These are phyloP conservation scores for Aricia agestis DNA, from an alignment of 1,140 invertebrate genomes.

Conservation along the genomic window DNA sequence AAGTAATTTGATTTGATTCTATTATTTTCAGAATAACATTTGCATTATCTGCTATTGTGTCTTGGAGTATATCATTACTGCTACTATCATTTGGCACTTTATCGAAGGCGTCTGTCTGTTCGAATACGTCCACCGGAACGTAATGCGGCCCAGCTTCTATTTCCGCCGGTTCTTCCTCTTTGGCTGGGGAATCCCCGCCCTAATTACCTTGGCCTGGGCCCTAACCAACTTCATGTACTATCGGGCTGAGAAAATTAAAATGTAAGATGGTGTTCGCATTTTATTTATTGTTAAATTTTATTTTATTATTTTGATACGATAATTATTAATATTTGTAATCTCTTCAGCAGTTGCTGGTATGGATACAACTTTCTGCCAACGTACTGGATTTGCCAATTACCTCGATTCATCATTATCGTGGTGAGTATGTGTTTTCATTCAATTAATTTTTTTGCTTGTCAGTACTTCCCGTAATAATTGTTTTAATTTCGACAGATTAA, in stretches of 20 bases:
- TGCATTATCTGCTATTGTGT: not conserved
- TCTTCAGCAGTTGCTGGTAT: conserved; percentile 7
- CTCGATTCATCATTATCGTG: not conserved
- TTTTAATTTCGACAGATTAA: not conserved
- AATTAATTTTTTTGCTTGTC: not conserved
- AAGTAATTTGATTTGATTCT: not conserved
- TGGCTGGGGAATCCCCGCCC: not conserved
- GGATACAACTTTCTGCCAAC: conserved; percentile 5
- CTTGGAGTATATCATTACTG: conserved; percentile 8
- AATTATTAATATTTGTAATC: not conserved
- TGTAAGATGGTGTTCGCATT: not conserved
- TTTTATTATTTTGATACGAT: no score
- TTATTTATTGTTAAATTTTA: not conserved
- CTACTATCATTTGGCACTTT: not conserved
- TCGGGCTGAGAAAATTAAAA: not conserved
- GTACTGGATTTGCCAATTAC: conserved; percentile 8
- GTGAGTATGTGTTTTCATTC: not conserved
- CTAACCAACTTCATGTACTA: not conserved
- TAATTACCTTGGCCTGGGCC: not conserved
- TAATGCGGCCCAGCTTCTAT: not conserved
- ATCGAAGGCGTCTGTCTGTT: not conserved
- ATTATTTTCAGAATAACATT: not conserved
- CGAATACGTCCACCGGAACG: not conserved
- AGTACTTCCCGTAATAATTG: not conserved
- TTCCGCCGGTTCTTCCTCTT: conserved; percentile 9